Evolutionary conservation across 2,888 invertebrate genomes (phyloP), one percentile per base, ranked within the genome.

Genomic region (Prenolepis imparis): DNA sequence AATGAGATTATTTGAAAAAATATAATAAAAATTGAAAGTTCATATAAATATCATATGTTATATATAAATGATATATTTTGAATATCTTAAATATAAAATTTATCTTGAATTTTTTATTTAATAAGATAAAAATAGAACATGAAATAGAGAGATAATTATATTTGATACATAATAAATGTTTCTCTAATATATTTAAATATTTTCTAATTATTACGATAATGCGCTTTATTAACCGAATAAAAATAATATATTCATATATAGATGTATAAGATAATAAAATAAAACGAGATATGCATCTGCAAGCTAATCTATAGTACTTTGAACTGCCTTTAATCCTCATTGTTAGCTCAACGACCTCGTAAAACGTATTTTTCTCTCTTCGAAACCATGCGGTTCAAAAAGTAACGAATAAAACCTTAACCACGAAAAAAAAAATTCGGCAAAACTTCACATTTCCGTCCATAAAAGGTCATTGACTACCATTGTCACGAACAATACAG

Each of bases 381-480:
- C 3, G 39, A 44, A 24, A 48, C 4, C 68, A 57, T 41, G 41
- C 15, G 68, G 59, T 67, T 52, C 44, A 55, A 55, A 57, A 41
- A 52, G 41, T 32, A 55, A 55, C 77, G 55, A 15, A 70, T 3
- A 36, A 52, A 59, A 68, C 32, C 48, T 80, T 72, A 18, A 18
- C 59, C 3, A 6, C 15, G 32, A 8, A n/a, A n/a, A 59, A 44
- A 41, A 52, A 57, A 84, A 39, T 68, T 75, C 78, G 63, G 55
- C 41, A 32, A 68, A 55, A 80, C 78, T 66, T 61, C 15, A 57
- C 48, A 70, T 83, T 73, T 83, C 83, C 83, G 83, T 57, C 57
- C 21, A 12, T 48, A 48, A 72, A 24, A 70, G 72, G 77, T 84
- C 84, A 78, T 67, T 64, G 77, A 72, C 72, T 72, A 4, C 44